These are phyloP conservation scores for Myocastor coypus DNA, from an alignment of 2,113 vertebrate species.

Conservation along the genomic window DNA sequence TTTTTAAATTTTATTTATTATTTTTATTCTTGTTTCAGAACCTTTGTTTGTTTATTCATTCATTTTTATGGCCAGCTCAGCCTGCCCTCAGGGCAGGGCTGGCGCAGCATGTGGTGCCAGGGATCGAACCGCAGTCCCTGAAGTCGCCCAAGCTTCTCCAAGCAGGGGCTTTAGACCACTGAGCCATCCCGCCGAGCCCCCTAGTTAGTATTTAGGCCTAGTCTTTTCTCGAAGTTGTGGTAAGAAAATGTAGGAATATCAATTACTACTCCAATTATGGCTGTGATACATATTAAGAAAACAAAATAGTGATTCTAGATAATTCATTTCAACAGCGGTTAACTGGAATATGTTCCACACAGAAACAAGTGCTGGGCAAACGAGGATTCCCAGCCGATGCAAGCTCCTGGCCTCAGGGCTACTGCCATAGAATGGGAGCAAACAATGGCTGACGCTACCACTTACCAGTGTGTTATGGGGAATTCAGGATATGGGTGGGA, in stretches of 20 bases:
- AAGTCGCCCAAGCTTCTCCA: too few species aligned
- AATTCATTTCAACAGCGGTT: not conserved
- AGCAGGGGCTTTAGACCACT: too few species aligned
- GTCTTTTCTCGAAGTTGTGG: not conserved
- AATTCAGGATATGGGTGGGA: not conserved
- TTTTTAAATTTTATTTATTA: too few species aligned
- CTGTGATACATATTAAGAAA: slow-evolving; percentile 1
- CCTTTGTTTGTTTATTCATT: too few species aligned
- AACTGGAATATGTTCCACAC: not conserved
- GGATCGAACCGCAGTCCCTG: too few species aligned
- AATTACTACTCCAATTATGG: not conserved
- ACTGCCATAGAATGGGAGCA: not conserved
- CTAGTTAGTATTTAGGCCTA: not conserved
- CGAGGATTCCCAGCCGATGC: too few species aligned
- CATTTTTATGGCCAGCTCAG: too few species aligned
- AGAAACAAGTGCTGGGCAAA: not conserved
- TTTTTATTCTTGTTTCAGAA: too few species aligned
- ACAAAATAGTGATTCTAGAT: not conserved
- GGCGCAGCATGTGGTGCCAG: too few species aligned
- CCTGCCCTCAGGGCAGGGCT: too few species aligned
- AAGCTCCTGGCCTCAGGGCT: not conserved
- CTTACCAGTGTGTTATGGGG: not conserved
- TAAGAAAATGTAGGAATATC: not conserved
- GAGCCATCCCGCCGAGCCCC: too few species aligned
- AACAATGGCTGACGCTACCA: not conserved